Evolutionary conservation across 2,888 invertebrate species (phyloP).

Genomic region (Oligia strigilis): DNA sequence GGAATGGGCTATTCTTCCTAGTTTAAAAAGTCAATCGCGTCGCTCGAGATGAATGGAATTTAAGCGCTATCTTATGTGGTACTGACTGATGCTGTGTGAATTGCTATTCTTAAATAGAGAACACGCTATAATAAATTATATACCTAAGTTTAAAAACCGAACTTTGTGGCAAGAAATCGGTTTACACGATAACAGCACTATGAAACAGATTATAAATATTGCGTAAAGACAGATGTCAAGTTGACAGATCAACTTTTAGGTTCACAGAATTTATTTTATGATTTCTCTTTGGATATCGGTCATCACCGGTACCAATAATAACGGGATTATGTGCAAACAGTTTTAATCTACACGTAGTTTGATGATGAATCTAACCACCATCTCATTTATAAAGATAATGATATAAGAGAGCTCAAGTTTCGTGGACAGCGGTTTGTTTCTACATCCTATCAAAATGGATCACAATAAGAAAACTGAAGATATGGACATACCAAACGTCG

Average conservation of each 20-base stretch:
- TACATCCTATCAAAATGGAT: constrained; percentile 67
- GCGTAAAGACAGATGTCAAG: constrained; percentile 6
- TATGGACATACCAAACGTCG: constrained; percentile 80
- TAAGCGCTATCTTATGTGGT: constrained; percentile 23
- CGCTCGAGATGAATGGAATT: constrained; percentile 13
- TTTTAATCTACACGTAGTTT: constrained; percentile 37
- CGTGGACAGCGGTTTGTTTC: constrained; percentile 4
- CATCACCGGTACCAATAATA: constrained; percentile 53
- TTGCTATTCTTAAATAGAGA: constrained; percentile 28
- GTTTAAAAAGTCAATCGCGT: constrained; percentile 19
- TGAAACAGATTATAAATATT: neutral
- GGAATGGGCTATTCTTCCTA: neutral
- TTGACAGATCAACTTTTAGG: constrained; percentile 26
- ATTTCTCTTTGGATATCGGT: constrained; percentile 63
- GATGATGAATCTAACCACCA: constrained; percentile 25
- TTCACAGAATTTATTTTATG: constrained; percentile 36
- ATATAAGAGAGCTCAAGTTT: constrained; percentile 31
- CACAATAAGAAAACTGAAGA: constrained; percentile 76
- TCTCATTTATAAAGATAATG: constrained; percentile 38
- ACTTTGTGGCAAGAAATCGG: neutral
- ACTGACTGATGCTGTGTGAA: constrained; percentile 49
- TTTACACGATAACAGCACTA: constrained; percentile 28
- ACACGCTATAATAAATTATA: neutral
- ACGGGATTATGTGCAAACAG: constrained; percentile 56
- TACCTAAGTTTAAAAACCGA: constrained; percentile 36